Evolutionary conservation across 1,140 invertebrate species (phyloP).

Genomic region (Drosophila neocordata): DNA sequence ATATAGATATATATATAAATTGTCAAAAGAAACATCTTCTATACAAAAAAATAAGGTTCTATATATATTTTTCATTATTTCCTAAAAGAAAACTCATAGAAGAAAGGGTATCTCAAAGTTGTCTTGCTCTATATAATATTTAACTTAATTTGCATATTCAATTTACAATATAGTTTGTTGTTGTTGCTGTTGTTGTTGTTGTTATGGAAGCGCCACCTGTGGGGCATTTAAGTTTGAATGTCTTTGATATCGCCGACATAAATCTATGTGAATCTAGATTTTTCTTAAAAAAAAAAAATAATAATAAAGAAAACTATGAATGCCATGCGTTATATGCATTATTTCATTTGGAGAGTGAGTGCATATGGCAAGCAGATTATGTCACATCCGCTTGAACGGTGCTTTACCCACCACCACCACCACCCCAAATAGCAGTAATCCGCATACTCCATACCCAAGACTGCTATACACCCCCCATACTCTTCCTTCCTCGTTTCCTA

Average conservation of each 20-base stretch:
- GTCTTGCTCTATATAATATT: constrained; percentile 27
- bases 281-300: constrained; percentile 4
- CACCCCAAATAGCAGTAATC: not conserved
- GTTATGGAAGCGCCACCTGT: constrained; percentile 69
- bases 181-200: not conserved
- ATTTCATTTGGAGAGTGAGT: not conserved
- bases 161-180: constrained; percentile 3
- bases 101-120: constrained; percentile 38
- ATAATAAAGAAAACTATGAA: constrained; percentile 39
- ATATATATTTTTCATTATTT: too few relatives aligned
- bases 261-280: constrained; percentile 56
- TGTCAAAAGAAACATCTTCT: too few relatives aligned
- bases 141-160: constrained; percentile 14
- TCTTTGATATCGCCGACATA: constrained; percentile 76
- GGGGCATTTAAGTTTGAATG: constrained; percentile 35
- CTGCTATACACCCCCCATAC: not conserved
- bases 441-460: too few relatives aligned
- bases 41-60: too few relatives aligned
- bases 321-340: constrained; percentile 69
- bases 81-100: too few relatives aligned
- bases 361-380: constrained; percentile 58
- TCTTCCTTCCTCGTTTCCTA: constrained; percentile 24
- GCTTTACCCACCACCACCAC: not conserved
- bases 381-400: constrained; percentile 66
- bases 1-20: too few relatives aligned